phyloP scores from a whole-genome alignment of 2,888 invertebrate species.

The Dichetophora obliterata region DNA sequence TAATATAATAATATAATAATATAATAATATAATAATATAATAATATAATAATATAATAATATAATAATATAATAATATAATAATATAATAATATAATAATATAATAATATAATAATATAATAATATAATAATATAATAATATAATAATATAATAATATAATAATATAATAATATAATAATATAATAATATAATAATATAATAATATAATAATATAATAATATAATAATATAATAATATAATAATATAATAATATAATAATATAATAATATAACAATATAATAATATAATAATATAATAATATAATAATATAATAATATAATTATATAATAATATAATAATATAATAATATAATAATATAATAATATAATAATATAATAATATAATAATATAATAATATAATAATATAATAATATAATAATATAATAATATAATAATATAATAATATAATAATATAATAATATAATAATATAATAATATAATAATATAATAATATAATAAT shows the following conservation, averaged over 20 bases:
- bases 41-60: neutral
- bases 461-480: neutral
- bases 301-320: neutral
- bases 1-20: neutral
- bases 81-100: neutral
- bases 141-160: neutral
- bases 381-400: neutral
- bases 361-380: neutral
- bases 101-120: neutral
- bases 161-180: neutral
- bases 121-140: neutral
- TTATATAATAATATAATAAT: neutral
- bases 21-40: neutral
- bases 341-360: neutral
- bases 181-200: neutral
- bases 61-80: neutral
- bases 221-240: neutral
- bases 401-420: neutral
- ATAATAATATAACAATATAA: too few relatives aligned
- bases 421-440: neutral
- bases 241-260: neutral
- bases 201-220: neutral
- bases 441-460: neutral
- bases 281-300: neutral
- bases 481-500: neutral